Base-by-base conservation (phyloP, 2,888 invertebrate species). In the Sipha maydis region DNA sequence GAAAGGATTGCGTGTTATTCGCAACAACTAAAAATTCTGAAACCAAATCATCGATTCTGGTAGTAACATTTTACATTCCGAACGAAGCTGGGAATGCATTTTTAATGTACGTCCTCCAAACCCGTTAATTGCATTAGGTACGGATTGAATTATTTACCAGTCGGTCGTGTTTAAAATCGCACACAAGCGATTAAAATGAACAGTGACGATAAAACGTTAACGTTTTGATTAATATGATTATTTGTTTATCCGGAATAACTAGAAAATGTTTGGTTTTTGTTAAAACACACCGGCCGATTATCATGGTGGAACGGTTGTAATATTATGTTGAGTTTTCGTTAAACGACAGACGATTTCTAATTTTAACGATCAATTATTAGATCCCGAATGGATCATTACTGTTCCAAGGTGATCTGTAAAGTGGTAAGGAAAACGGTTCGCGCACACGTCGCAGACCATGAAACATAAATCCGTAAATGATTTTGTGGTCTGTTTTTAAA, bases 401-500 rank as follows among this genome's bases (percentile, higher is more conserved):
- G 3, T 76, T 82, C 48, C 88, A 88, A 88, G 88, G 88, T 75
- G 14, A 48, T 14, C 14, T 14, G 14, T 48, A 48, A 48, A 48
- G 48, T 1, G 48, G 48, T 48, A 67, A 82, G 48, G 75, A 41
- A 88, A 41, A 80, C 48, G 61, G 48, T 82, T 82, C 61, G 67
- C 80, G 82, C 67, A 48, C 48, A 73, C 73, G 56, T 75, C 76
- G 48, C 48, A 76, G 82, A 82, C 88, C 82, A 38, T 88, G 82
- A 88, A 82, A 82, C 67, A 31, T 67, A 80, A 71, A 54, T 73
- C 75, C 67, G 48, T 88, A 31, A 75, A 76, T 25, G 80, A 67
- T 82, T 88, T 82, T 31, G 82, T 77, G 85, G 85, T 67, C 75
- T 48, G 54, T 83, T 73, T 84, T 76, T 54, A n/a, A 31, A 41